A percentile compares a stretch with the other conserved stretches of the same genome.
Evolutionary conservation across 1,140 invertebrate genomes (phyloP).

Genomic region (Euwallacea fornicatus): DNA sequence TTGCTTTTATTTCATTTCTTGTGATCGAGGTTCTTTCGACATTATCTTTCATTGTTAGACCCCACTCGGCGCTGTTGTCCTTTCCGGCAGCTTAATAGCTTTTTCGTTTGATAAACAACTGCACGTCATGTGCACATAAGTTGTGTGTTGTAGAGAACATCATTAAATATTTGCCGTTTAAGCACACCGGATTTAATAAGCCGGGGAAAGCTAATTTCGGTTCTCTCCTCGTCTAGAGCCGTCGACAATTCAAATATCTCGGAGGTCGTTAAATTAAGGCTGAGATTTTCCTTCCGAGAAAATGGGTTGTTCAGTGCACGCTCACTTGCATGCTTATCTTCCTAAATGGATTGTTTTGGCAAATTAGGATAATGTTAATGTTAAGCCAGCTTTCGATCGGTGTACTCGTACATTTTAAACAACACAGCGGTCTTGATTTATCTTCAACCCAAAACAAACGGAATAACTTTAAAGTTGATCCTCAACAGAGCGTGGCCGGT

Average conservation of each 20-base stretch:
- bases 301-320: slow-evolving; percentile 24
- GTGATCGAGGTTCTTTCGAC: slow-evolving; percentile 4
- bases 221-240: background rate
- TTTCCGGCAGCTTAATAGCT: slow-evolving; percentile 1
- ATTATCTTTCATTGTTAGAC: slow-evolving; percentile 5
- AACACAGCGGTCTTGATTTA: background rate
- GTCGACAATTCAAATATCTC: slow-evolving; percentile 15
- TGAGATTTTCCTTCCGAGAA: slow-evolving; percentile 22
- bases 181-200: too few relatives aligned
- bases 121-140: background rate
- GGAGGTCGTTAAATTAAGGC: slow-evolving; percentile 21
- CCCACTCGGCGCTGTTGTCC: background rate
- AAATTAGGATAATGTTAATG: slow-evolving; percentile 29
- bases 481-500: background rate
- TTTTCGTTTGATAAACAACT: slow-evolving; percentile 3
- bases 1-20: slow-evolving; percentile 5
- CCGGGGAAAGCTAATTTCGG: background rate
- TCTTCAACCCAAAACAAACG: slow-evolving; percentile 1
- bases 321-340: slow-evolving; percentile 33
- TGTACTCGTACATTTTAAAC: too few relatives aligned
- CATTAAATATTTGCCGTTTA: too few relatives aligned
- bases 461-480: slow-evolving; percentile 7
- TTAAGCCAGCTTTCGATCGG: slow-evolving; percentile 12
- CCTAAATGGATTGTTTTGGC: slow-evolving; percentile 32
- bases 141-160: background rate